phyloP scores from a whole-genome alignment of 2,888 invertebrate species.

The Lacanobia wlatinum region DNA sequence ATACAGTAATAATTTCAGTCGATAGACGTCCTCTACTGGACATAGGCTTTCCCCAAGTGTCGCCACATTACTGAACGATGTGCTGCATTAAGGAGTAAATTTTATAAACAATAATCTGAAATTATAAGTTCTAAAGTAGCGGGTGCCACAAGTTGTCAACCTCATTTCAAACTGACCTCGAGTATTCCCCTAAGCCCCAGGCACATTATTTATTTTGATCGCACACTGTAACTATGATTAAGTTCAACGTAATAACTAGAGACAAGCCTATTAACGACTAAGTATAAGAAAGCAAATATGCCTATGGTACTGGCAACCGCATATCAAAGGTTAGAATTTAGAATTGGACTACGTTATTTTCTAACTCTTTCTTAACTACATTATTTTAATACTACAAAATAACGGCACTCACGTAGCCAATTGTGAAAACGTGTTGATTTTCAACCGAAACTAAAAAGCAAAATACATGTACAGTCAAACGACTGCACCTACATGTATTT shows the following conservation, averaged over 20 bases:
- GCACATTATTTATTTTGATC: slow-evolving; percentile 24
- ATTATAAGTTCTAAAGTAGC: background rate
- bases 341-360: no score
- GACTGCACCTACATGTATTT: background rate
- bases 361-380: no score
- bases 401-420: background rate
- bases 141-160: slow-evolving; percentile 5
- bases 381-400: background rate
- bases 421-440: background rate
- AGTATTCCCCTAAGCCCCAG: slow-evolving; percentile 8
- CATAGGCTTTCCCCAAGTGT: no score
- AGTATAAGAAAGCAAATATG: background rate
- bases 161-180: slow-evolving; percentile 36
- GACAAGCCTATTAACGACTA: background rate
- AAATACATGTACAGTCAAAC: background rate
- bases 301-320: background rate
- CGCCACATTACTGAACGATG: no score
- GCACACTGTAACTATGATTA: slow-evolving; percentile 3
- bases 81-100: background rate
- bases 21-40: no score
- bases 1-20: no score
- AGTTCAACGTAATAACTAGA: background rate
- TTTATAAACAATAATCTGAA: background rate
- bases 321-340: background rate
- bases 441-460: background rate